Evolutionary conservation across 1,140 invertebrate species (phyloP).

Genomic region (Pseudachorutes palmiensis): DNA sequence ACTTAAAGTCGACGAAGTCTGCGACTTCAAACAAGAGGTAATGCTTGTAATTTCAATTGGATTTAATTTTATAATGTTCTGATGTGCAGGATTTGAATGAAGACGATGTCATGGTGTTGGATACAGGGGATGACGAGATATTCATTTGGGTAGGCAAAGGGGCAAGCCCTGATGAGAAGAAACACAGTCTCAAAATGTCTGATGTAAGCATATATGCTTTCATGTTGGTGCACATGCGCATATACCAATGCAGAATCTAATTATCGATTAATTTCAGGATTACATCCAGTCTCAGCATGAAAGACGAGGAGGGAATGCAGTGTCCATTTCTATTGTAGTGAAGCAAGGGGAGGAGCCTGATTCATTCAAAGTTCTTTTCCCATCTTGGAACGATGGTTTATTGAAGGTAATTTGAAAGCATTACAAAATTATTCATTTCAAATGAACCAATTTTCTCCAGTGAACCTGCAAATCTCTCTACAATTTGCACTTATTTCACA

Average conservation of each 20-base stretch:
- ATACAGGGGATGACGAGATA: constrained; percentile 58
- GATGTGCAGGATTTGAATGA: constrained; percentile 58
- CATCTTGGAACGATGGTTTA: constrained; percentile 55
- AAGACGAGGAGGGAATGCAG: constrained; percentile 49
- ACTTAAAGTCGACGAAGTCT: constrained; percentile 60
- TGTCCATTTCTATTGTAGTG: constrained; percentile 50
- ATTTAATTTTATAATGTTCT: constrained; percentile 25
- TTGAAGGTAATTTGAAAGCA: constrained; percentile 49
- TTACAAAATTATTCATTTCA: neutral
- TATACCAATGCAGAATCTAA: no score
- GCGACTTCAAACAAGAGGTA: constrained; percentile 53
- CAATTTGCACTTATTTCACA: no score
- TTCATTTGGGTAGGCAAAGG: constrained; percentile 67
- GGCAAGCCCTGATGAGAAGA: constrained; percentile 58
- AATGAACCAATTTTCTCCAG: neutral
- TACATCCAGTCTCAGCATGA: constrained; percentile 52
- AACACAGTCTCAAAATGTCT: constrained; percentile 51
- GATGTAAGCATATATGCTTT: constrained; percentile 49
- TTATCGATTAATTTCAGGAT: no score
- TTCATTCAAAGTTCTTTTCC: constrained; percentile 60
- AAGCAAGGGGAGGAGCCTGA: constrained; percentile 60
- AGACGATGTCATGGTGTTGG: constrained; percentile 65
- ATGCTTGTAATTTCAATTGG: neutral
- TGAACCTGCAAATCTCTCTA: no score
- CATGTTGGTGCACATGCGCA: no score